Evolutionary conservation across 64 coral and sea anemone genomes (phyloP).

Genomic region (Actinia equina): DNA sequence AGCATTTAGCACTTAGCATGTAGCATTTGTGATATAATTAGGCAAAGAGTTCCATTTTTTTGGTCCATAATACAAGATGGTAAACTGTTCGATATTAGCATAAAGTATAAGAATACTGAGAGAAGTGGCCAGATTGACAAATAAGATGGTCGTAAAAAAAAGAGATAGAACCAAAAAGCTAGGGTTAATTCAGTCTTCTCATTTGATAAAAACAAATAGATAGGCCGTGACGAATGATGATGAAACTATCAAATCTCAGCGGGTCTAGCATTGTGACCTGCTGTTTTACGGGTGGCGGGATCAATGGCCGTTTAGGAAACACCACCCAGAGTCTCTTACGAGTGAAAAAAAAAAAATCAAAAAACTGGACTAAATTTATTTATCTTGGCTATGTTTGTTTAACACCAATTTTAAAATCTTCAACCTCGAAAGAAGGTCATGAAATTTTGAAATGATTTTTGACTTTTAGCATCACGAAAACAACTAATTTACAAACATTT

Average conservation of each 20-base stretch:
- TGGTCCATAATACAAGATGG: too few species aligned
- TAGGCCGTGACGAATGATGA: neutral
- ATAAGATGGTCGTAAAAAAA: too few species aligned
- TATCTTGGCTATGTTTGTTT: neutral
- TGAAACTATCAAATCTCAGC: neutral
- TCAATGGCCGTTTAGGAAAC: neutral
- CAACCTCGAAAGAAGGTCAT: neutral
- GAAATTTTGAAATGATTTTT: neutral
- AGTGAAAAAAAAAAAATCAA: neutral
- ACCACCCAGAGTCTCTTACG: neutral
- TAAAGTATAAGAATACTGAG: too few species aligned
- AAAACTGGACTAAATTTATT: neutral
- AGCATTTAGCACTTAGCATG: too few species aligned
- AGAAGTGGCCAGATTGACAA: too few species aligned
- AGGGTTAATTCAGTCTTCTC: too few species aligned
- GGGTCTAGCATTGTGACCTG: neutral
- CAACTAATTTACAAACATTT: neutral
- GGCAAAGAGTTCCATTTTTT: too few species aligned
- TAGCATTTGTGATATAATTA: too few species aligned
- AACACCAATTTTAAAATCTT: neutral
- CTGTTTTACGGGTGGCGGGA: neutral
- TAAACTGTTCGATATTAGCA: too few species aligned
- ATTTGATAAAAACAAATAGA: neutral
- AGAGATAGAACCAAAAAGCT: too few species aligned
- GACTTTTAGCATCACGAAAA: too few species aligned